A percentile compares a stretch with the other conserved stretches of the same genome.
phyloP scores from a whole-genome alignment of 2,888 invertebrate genomes.

The Allacma fusca region DNA sequence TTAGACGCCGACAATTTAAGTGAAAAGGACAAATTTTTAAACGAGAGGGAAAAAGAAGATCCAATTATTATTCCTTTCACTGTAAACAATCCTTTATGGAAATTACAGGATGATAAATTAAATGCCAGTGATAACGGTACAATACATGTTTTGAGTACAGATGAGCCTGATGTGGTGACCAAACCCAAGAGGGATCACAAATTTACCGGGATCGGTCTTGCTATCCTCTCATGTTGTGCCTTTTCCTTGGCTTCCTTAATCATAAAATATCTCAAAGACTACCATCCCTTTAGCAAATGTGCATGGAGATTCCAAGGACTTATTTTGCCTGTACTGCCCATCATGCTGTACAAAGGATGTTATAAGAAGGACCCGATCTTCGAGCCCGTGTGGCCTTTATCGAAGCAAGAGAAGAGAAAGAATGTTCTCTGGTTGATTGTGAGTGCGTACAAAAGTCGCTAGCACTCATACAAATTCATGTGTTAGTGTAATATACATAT shows the following conservation, averaged over 20 bases:
- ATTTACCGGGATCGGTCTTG: constrained; percentile 42
- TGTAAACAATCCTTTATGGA: too few species aligned
- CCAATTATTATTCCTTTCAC: too few species aligned
- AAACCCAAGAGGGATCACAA: neutral
- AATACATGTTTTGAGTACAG: too few species aligned
- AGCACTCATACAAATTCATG: too few species aligned
- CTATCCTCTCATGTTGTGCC: constrained; percentile 46
- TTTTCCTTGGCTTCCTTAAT: constrained; percentile 51
- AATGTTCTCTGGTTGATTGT: constrained; percentile 32
- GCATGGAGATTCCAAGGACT: constrained; percentile 52
- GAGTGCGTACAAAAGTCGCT: neutral
- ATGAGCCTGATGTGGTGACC: too few species aligned
- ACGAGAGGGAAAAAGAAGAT: too few species aligned
- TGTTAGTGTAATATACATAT: too few species aligned
- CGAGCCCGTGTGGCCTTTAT: constrained; percentile 36
- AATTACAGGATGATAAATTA: too few species aligned
- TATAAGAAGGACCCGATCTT: constrained; percentile 32
- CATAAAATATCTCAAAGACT: constrained; percentile 51
- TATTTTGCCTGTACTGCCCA: constrained; percentile 47
- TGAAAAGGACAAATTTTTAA: too few species aligned
- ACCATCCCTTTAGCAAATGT: constrained; percentile 50
- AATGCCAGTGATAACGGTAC: too few species aligned
- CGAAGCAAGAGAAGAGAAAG: constrained; percentile 11
- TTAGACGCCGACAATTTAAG: too few species aligned
- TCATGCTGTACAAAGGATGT: constrained; percentile 43